phyloP scores from a whole-genome alignment of 2,888 invertebrate genomes.

The Pilophorus perplexus region DNA sequence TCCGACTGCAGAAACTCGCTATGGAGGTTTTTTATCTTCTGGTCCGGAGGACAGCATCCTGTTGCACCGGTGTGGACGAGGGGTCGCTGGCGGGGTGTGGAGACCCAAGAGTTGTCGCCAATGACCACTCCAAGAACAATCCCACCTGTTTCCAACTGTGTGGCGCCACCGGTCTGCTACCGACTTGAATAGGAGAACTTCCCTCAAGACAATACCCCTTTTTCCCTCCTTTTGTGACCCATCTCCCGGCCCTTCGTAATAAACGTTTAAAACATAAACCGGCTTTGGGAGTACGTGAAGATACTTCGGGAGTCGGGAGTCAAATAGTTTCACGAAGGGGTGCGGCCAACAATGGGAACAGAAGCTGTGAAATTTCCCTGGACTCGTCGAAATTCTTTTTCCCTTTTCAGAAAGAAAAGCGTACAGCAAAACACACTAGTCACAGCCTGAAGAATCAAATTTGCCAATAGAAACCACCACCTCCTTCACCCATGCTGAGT shows the following conservation, averaged over 20 bases:
- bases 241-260: not conserved
- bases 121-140: conserved; percentile 32
- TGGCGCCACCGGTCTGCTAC: conserved; percentile 35
- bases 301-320: not conserved
- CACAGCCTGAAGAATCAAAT: too few relatives aligned
- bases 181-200: conserved; percentile 11
- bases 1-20: conserved; percentile 34
- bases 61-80: conserved; percentile 9
- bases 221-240: not conserved
- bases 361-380: too few relatives aligned
- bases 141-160: conserved; percentile 35
- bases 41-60: conserved; percentile 23
- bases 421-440: too few relatives aligned
- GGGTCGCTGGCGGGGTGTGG: not conserved
- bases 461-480: too few relatives aligned
- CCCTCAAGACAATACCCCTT: conserved; percentile 16
- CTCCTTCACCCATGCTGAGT: too few relatives aligned
- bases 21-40: conserved; percentile 4
- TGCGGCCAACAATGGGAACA: too few relatives aligned
- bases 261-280: not conserved
- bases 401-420: too few relatives aligned
- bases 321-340: too few relatives aligned
- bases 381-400: too few relatives aligned
- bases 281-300: too few relatives aligned
- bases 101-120: conserved; percentile 27